These are phyloP conservation scores for Aeoliscus strigatus DNA, from an alignment of 2,797 vertebrate species.

Conservation along the genomic window DNA sequence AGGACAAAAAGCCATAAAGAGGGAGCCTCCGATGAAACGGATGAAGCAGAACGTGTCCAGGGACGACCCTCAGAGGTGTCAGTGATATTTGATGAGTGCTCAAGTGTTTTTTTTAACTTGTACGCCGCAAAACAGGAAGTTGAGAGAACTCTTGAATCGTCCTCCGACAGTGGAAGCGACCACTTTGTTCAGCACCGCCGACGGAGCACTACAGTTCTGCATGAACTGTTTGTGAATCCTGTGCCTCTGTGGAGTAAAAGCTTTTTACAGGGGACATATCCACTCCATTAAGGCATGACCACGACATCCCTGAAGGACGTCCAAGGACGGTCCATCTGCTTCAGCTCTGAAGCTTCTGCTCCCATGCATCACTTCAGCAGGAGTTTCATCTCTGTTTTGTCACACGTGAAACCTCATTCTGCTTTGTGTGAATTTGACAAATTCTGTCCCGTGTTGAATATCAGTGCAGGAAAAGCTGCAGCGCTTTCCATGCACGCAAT, in stretches of 20 bases:
- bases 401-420: too few species aligned
- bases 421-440: too few species aligned
- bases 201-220: slow-evolving; percentile 46
- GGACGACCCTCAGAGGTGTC: too few species aligned
- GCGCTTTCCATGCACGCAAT: slow-evolving; percentile 29
- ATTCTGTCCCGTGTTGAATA: too few species aligned
- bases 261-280: slow-evolving; percentile 67
- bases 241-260: slow-evolving; percentile 60
- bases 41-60: neutral
- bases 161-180: slow-evolving; percentile 28
- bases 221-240: slow-evolving; percentile 53
- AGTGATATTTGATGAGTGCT: too few species aligned
- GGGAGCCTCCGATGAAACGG: slow-evolving; percentile 18
- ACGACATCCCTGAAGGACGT: slow-evolving; percentile 58
- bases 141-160: too few species aligned
- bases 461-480: slow-evolving; percentile 20
- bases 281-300: slow-evolving; percentile 64
- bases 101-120: too few species aligned
- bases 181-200: slow-evolving; percentile 34
- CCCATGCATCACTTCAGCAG: neutral
- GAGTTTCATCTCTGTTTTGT: neutral
- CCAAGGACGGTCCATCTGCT: slow-evolving; percentile 43
- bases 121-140: too few species aligned
- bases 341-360: slow-evolving; percentile 16
- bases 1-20: slow-evolving; percentile 40